A percentile compares a stretch with the other conserved stretches of the same genome.
Evolutionary conservation across 2,888 invertebrate genomes (phyloP).

Genomic region (Aspidapion aeneum): DNA sequence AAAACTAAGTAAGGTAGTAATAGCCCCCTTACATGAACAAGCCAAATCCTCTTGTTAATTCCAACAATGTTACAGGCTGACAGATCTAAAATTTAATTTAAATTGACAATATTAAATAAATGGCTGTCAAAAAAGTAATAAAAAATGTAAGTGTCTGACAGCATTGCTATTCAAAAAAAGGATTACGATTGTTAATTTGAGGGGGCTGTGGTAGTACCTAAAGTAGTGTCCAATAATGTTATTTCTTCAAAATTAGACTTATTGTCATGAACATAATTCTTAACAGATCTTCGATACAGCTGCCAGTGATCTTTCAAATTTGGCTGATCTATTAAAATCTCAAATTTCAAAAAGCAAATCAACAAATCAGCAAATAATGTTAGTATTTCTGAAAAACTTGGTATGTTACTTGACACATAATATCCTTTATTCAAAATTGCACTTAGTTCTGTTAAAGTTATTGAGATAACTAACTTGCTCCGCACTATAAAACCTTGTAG

Average conservation of each 20-base stretch:
- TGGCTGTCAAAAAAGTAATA: no score
- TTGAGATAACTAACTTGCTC: slow-evolving; percentile 66
- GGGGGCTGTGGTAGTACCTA: no score
- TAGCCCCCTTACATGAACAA: no score
- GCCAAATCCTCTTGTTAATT: no score
- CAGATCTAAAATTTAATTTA: no score
- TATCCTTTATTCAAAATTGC: slow-evolving; percentile 58
- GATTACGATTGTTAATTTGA: no score
- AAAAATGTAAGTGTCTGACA: no score
- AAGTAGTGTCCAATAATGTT: slow-evolving; percentile 64
- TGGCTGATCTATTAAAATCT: slow-evolving; percentile 59
- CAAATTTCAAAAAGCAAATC: slow-evolving; percentile 63
- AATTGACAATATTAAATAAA: no score
- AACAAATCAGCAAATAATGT: slow-evolving; percentile 64
- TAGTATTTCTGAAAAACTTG: slow-evolving; percentile 46
- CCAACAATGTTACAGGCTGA: no score
- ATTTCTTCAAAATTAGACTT: slow-evolving; percentile 61
- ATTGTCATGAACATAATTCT: slow-evolving; percentile 63
- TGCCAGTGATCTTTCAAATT: slow-evolving; percentile 68
- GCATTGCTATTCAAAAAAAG: no score
- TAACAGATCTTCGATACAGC: slow-evolving; percentile 70
- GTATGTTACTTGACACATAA: slow-evolving; percentile 36
- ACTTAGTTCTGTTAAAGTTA: slow-evolving; percentile 72
- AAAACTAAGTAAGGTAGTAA: no score
- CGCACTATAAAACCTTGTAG: slow-evolving; percentile 66